phyloP scores from a whole-genome alignment of 1,140 invertebrate genomes.

The Ptiloglossa arizonensis region DNA sequence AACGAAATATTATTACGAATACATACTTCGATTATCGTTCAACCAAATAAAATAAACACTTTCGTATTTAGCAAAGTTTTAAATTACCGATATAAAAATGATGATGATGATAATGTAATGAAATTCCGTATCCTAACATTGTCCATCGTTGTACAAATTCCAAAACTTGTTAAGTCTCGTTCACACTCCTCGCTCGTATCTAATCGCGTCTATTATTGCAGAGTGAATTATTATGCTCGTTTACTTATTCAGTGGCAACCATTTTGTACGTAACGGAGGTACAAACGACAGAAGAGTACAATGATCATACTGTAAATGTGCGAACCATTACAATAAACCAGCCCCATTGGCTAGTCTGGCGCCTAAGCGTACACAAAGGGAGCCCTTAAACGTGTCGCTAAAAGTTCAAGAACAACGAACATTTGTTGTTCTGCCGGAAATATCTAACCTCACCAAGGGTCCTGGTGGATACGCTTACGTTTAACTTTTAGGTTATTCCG shows the following conservation, averaged over 20 bases:
- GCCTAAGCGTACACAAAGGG: constrained; percentile 46
- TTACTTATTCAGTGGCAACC: not conserved
- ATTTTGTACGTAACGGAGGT: not conserved
- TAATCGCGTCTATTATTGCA: constrained; percentile 29
- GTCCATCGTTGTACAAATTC: not conserved
- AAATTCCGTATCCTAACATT: not conserved
- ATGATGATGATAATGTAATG: no score
- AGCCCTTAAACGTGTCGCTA: constrained; percentile 46
- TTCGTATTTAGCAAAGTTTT: no score
- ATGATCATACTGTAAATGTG: constrained; percentile 55
- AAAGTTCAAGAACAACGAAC: constrained; percentile 42
- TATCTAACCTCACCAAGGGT: not conserved
- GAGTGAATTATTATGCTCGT: constrained; percentile 18
- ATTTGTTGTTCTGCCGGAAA: constrained; percentile 15
- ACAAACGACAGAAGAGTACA: constrained; percentile 34
- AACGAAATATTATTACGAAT: no score
- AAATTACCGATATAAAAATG: no score
- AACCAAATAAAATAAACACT: no score
- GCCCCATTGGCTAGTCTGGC: constrained; percentile 50
- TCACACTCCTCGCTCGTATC: constrained; percentile 10
- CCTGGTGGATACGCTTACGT: no score
- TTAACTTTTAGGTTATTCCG: no score
- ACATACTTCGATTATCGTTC: no score
- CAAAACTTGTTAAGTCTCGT: constrained; percentile 1
- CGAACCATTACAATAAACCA: constrained; percentile 50